A percentile compares a stretch with the other conserved stretches of the same genome.
These are phyloP conservation scores for Macrosoma leucophasiata DNA, from an alignment of 2,888 invertebrate genomes.

Conservation along the genomic window DNA sequence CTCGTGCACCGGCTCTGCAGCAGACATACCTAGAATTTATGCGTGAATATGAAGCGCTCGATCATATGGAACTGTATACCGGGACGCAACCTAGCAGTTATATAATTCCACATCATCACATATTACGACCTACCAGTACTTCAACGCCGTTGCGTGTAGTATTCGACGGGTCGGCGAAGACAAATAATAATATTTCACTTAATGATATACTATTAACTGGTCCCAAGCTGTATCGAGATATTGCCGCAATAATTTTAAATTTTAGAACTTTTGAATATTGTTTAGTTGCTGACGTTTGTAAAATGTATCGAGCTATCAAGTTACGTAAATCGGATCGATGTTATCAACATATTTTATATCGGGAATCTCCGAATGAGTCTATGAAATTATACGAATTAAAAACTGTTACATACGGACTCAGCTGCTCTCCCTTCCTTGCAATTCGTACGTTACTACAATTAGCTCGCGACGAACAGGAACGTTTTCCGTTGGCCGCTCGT, in stretches of 20 bases:
- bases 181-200: slow-evolving; percentile 5
- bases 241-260: slow-evolving; percentile 5
- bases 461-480: slow-evolving; percentile 1
- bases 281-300: slow-evolving; percentile 8
- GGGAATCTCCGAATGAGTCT: slow-evolving; percentile 1
- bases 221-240: neutral
- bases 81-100: neutral
- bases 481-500: slow-evolving; percentile 1
- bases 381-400: slow-evolving; percentile 8
- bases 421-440: slow-evolving; percentile 4
- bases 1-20: neutral
- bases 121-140: slow-evolving; percentile 1
- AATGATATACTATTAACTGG: slow-evolving; percentile 3
- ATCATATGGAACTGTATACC: neutral
- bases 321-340: slow-evolving; percentile 1
- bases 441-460: slow-evolving; percentile 7
- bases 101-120: slow-evolving; percentile 1
- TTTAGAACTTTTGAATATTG: slow-evolving; percentile 8
- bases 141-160: slow-evolving; percentile 3
- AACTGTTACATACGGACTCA: slow-evolving; percentile 3
- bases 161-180: slow-evolving; percentile 6
- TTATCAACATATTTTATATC: slow-evolving; percentile 10
- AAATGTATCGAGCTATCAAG: slow-evolving; percentile 9
- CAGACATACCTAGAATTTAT: slow-evolving; percentile 8
- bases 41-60: slow-evolving; percentile 13